A percentile compares a stretch with the other conserved stretches of the same genome.
These are phyloP conservation scores for Prunella fulvescens DNA, from an alignment of 2,113 vertebrate species.

Conservation along the genomic window DNA sequence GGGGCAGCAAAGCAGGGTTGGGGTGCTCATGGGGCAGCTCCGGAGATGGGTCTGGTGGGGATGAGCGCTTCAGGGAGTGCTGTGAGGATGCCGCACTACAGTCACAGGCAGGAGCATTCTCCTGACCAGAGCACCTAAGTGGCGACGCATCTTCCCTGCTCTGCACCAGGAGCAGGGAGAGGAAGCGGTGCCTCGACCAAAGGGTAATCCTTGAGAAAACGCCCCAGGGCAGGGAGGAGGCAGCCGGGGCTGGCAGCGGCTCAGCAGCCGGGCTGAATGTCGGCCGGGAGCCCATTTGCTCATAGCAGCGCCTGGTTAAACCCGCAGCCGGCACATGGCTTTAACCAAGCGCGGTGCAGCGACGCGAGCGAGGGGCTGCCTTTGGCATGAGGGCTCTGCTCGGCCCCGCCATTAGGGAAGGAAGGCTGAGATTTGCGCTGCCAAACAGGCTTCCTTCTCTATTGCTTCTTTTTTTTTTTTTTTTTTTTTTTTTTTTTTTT, in stretches of 20 bases:
- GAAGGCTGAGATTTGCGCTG: background rate
- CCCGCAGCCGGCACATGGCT: background rate
- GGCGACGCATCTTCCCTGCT: background rate
- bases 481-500: too few species aligned
- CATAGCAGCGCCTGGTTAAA: conserved; percentile 48
- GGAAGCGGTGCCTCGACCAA: background rate
- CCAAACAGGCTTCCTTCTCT: background rate
- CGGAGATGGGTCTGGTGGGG: background rate
- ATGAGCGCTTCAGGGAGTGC: background rate
- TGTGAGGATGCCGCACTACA: too few species aligned
- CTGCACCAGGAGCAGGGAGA: background rate
- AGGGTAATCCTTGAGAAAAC: background rate
- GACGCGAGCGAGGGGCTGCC: background rate
- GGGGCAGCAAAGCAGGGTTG: background rate
- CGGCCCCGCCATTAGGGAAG: conserved; percentile 1
- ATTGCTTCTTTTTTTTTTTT: too few species aligned
- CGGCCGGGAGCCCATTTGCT: background rate
- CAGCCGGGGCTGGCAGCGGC: background rate
- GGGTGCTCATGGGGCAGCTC: background rate
- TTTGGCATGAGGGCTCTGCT: background rate
- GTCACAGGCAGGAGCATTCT: background rate
- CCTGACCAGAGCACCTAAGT: background rate
- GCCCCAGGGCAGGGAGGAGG: background rate
- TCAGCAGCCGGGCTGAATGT: background rate
- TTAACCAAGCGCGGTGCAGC: conserved; percentile 17